phyloP scores from a whole-genome alignment of 2,888 invertebrate species.

The Oithona nana region DNA sequence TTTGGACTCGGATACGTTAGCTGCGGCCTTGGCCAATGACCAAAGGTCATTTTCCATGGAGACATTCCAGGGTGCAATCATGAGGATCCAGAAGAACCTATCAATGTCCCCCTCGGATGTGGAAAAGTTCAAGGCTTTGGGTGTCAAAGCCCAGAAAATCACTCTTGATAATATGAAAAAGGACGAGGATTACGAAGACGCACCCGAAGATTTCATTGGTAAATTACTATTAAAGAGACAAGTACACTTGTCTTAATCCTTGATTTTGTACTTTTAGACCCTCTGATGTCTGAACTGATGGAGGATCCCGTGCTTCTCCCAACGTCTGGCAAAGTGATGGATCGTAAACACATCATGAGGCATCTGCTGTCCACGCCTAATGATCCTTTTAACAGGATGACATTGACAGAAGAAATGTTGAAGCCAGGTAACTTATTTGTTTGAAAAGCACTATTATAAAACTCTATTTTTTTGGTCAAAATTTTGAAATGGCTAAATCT shows the following conservation, averaged over 20 bases:
- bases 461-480: background rate
- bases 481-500: background rate
- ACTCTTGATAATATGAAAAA: slow-evolving; percentile 58
- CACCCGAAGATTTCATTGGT: slow-evolving; percentile 80
- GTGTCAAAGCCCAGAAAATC: slow-evolving; percentile 49
- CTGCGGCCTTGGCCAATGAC: slow-evolving; percentile 78
- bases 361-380: slow-evolving; percentile 88
- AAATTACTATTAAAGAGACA: too few species aligned
- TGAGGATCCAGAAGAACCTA: slow-evolving; percentile 12
- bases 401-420: slow-evolving; percentile 80
- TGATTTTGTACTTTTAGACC: slow-evolving; percentile 40
- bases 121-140: slow-evolving; percentile 29
- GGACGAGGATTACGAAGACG: slow-evolving; percentile 82
- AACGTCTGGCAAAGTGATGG: slow-evolving; percentile 70
- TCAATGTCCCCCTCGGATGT: background rate
- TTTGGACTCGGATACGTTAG: slow-evolving; percentile 75
- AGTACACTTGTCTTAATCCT: too few species aligned
- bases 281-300: slow-evolving; percentile 93
- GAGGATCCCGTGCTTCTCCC: slow-evolving; percentile 81
- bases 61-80: slow-evolving; percentile 14
- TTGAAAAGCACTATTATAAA: background rate
- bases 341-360: slow-evolving; percentile 39
- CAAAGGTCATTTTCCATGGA: slow-evolving; percentile 33
- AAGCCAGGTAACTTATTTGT: slow-evolving; percentile 53
- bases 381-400: slow-evolving; percentile 93